Conservation (phyloP, 30 jellyfish, hydroid and myxozoan species). For the Rhopilema esculentum region DNA sequence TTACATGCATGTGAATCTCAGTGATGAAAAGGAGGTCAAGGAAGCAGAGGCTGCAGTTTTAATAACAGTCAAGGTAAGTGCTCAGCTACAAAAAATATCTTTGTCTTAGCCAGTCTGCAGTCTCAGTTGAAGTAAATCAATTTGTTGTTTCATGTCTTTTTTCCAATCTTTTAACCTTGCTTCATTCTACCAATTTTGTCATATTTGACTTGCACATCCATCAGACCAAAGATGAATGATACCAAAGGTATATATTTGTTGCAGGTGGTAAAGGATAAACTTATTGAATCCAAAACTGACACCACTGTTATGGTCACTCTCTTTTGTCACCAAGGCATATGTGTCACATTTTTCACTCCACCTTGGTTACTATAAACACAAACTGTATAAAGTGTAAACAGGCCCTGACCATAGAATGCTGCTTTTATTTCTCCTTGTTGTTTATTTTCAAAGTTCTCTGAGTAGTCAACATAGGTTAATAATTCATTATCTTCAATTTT, state of each 20-base stretch:
- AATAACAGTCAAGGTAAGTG: constrained; percentile 27
- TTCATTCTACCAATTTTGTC: constrained; percentile 6
- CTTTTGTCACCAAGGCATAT: constrained; percentile 35
- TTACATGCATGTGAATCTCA: constrained; percentile 40
- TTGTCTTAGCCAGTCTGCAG: not conserved
- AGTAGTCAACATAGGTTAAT: constrained; percentile 19
- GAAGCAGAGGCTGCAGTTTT: constrained; percentile 61
- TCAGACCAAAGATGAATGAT: constrained; percentile 25
- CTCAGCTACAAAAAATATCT: no score
- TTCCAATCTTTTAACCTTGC: not conserved
- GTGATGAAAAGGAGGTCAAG: constrained; percentile 42
- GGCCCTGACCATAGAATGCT: constrained; percentile 42
- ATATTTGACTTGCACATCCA: constrained; percentile 22
- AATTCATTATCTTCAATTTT: constrained; percentile 23
- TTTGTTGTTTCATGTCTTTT: no score
- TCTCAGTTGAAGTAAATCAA: no score
- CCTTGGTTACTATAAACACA: constrained; percentile 10
- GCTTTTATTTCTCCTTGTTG: constrained; percentile 45
- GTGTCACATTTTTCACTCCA: constrained; percentile 25
- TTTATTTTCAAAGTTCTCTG: constrained; percentile 20
- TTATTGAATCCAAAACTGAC: constrained; percentile 37
- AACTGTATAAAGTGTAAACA: constrained; percentile 33
- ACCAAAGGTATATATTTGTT: not conserved
- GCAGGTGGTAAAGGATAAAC: constrained; percentile 1
- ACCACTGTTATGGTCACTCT: constrained; percentile 30